phyloP scores from a whole-genome alignment of 1,140 invertebrate genomes.

The Orius insidiosus region DNA sequence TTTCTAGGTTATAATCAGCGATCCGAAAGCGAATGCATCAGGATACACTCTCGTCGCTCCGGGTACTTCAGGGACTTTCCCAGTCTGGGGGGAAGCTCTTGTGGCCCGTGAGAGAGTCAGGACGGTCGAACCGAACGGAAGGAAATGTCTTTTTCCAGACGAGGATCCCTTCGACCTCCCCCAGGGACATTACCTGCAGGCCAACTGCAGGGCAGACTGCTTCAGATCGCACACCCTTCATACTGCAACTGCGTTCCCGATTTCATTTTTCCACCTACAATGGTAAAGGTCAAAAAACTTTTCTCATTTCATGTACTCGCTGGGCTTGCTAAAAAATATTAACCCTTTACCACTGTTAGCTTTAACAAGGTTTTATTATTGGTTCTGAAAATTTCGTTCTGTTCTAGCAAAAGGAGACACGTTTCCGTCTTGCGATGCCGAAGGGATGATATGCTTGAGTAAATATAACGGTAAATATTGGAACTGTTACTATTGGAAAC shows the following conservation, averaged over 20 bases:
- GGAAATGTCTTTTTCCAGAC: constrained; percentile 19
- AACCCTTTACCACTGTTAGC: no score
- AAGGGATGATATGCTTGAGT: constrained; percentile 19
- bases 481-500: neutral
- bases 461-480: constrained; percentile 19
- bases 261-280: constrained; percentile 19
- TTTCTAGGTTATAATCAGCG: constrained; percentile 17
- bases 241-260: constrained; percentile 21
- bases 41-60: constrained; percentile 13
- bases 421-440: constrained; percentile 14
- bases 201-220: constrained; percentile 21
- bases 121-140: neutral
- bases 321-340: neutral
- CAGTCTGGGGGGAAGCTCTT: constrained; percentile 17
- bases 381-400: neutral
- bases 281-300: no score
- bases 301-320: no score
- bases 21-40: constrained; percentile 18
- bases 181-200: constrained; percentile 15
- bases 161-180: constrained; percentile 13
- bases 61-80: constrained; percentile 15
- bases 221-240: constrained; percentile 14
- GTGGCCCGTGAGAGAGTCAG: constrained; percentile 10
- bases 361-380: neutral
- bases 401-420: constrained; percentile 1